Evolutionary conservation across 2,797 vertebrate genomes (phyloP), one percentile per base, ranked within the genome.

Genomic region (Phalanger gymnotis): DNA sequence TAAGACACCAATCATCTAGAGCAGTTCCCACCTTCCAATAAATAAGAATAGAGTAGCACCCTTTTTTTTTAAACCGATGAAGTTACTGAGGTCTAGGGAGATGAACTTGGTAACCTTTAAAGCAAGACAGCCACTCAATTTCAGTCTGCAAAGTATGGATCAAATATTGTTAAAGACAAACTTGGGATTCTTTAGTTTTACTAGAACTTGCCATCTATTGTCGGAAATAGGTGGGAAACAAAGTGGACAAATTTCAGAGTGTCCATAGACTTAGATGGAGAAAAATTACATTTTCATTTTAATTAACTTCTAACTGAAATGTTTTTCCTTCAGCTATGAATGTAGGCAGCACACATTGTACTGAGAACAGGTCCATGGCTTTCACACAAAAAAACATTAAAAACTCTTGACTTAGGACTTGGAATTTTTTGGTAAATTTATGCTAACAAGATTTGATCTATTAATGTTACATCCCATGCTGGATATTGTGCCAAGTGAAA

Each of bases 121-220:
- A 47, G 40, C n/a, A 10, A 81, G 4, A 34, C 9, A 92, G 53
- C 16, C 14, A 91, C 34, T 55, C 54, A 47, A 1, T 95, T 54
- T 92, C 31, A 92, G 7, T 10, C 22, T 89, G 4, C 58, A 57
- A 92, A 94, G 90, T 4, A 0, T 55, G 66, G 61, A 61, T 96
- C 89, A 61, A 13, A 94, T 47, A 1, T 90, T 81, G 19, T 81
- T 81, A 19, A 25, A 81, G 90, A 27, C 14, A 54, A 10, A 90
- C 28, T 92, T 47, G 66, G n/a, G 47, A 53, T 91, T 91, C 54
- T 94, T 93, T 93, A 95, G 40, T 14, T 93, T 93, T 4, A 9
- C 91, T 27, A 81, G 53, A 96, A 22, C 14, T 90, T 66, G 25
- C 22, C 13, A n/a, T 87, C 93, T 10, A 55, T 94, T 92, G 91